Conservation (phyloP, 2,113 vertebrate genomes). For the Nothocercus julius region DNA sequence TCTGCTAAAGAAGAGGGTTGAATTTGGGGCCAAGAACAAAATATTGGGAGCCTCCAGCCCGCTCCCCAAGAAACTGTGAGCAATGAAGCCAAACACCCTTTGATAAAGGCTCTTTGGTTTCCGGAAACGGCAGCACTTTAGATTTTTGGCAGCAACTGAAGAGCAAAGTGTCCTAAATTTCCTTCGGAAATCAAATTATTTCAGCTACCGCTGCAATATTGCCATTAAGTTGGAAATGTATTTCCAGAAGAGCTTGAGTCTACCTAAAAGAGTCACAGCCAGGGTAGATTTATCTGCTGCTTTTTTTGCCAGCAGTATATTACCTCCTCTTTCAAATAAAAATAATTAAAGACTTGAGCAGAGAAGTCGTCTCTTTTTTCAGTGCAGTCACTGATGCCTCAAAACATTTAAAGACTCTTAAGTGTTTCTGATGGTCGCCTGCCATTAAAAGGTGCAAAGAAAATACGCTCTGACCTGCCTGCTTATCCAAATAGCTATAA, state of each 20-base stretch:
- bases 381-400: background rate
- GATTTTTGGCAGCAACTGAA: conserved; percentile 18
- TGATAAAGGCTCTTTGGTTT: conserved; percentile 26
- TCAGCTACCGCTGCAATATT: background rate
- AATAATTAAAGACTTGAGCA: background rate
- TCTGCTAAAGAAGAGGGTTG: background rate
- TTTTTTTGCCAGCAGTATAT: background rate
- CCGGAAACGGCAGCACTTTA: background rate
- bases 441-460: background rate
- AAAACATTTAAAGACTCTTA: background rate
- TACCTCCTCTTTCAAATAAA: background rate
- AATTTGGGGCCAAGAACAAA: background rate
- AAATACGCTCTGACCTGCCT: background rate
- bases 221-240: background rate
- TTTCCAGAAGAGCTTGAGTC: background rate
- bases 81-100: background rate
- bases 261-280: background rate
- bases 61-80: background rate
- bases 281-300: background rate
- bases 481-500: background rate
- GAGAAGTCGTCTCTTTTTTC: background rate
- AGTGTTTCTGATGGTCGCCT: background rate
- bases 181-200: conserved; percentile 48
- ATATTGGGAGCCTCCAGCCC: background rate
- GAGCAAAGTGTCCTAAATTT: conserved; percentile 38